These are phyloP conservation scores for Chaetogeoica ovagalla DNA, from an alignment of 2,888 invertebrate species.

Conservation along the genomic window DNA sequence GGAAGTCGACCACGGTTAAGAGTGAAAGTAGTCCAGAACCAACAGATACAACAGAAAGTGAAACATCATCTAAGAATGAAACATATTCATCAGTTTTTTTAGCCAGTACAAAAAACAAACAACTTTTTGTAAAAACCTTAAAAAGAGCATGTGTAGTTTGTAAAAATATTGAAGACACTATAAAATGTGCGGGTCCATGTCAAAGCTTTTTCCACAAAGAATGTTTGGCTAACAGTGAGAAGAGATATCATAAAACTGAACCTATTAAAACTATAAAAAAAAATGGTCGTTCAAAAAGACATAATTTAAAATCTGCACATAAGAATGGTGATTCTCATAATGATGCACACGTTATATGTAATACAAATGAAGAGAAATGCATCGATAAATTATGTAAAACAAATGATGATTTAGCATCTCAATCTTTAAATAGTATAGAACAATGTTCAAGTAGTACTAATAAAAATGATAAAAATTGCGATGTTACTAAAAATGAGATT, in stretches of 20 bases:
- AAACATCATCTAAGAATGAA: constrained; percentile 45
- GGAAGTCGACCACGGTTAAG: constrained; percentile 35
- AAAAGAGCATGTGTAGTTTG: constrained; percentile 49
- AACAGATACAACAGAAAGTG: constrained; percentile 43
- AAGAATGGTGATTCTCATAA: constrained; percentile 10
- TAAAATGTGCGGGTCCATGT: constrained; percentile 28
- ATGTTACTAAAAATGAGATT: neutral
- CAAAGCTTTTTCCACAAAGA: constrained; percentile 47
- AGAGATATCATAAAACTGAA: constrained; percentile 33
- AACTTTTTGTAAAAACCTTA: constrained; percentile 30
- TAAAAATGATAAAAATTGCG: neutral
- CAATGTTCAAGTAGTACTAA: neutral
- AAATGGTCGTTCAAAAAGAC: constrained; percentile 5
- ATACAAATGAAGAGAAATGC: neutral
- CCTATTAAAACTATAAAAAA: constrained; percentile 2
- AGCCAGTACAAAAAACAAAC: constrained; percentile 21
- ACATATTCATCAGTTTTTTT: constrained; percentile 20
- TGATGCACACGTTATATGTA: neutral
- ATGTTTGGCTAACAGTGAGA: constrained; percentile 35
- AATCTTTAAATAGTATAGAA: neutral
- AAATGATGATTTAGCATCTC: neutral
- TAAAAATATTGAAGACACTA: constrained; percentile 27
- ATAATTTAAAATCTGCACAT: neutral
- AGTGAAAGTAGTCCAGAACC: constrained; percentile 46
- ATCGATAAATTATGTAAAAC: neutral